Conservation (phyloP, 2,113 vertebrate genomes). For the Prolemur simus region DNA sequence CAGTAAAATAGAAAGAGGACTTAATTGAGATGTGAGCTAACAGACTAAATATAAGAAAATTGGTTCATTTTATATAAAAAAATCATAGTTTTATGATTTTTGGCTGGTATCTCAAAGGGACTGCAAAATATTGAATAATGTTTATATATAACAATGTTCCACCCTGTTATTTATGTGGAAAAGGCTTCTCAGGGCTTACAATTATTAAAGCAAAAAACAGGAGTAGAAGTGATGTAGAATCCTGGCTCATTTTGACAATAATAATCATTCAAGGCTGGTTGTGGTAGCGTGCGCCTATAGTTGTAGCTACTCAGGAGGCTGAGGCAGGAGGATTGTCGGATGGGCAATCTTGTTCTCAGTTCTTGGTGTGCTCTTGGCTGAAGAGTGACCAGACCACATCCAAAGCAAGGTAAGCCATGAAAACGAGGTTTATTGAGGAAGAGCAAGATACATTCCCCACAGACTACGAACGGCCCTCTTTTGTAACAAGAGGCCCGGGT, state of each 20-base stretch:
- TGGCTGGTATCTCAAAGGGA: not conserved
- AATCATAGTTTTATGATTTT: not conserved
- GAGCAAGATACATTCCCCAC: no score
- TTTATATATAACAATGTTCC: not conserved
- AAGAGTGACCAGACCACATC: no score
- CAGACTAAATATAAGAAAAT: not conserved
- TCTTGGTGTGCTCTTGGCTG: no score
- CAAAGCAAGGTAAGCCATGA: no score
- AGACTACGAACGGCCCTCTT: no score
- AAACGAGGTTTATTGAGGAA: no score
- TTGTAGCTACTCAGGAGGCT: no score
- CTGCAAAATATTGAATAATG: not conserved
- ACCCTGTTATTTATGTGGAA: not conserved
- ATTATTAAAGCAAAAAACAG: not conserved
- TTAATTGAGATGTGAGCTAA: not conserved
- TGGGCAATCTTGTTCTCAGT: no score
- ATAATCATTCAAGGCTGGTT: not conserved
- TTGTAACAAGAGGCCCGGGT: no score
- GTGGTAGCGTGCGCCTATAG: no score
- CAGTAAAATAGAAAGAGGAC: not conserved
- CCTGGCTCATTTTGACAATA: not conserved
- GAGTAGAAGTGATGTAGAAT: not conserved
- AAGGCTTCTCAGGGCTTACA: not conserved
- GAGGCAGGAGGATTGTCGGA: no score
- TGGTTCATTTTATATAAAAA: not conserved